Evolutionary conservation across 2,113 vertebrate genomes (phyloP), one percentile per base, ranked within the genome.

Genomic region (Charina bottae): DNA sequence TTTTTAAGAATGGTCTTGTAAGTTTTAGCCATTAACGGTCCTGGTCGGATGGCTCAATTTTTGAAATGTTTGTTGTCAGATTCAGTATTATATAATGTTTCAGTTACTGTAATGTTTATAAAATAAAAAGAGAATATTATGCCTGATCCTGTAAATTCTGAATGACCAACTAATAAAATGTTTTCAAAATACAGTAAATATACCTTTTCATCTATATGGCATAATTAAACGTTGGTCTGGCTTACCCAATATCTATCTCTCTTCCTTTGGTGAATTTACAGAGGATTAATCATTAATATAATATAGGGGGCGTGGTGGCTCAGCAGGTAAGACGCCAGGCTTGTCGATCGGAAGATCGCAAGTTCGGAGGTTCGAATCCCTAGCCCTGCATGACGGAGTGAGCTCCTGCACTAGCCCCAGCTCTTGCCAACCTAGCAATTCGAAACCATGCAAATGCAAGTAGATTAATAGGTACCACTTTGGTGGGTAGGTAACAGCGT

Each of bases 141-240:
- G 10, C 23, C 6, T 92, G 24, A 2, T 90, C 28, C 92, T 62
- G 46, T 91, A 54, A 83, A 46, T 46, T 85, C 46, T 46, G 17
- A 26, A 46, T 85, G 8, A 62, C 85, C 17, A 46, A 59, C 68
- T 89, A 72, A 62, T 68, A n/a, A 0, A 78, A 92, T 10, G 62
- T 12, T 54, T 93, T 93, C 33, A 13, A 28, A 46, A 37, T 87
- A 46, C 4, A 93, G n/a, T 85, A 33, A 28, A 93, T 86, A 28
- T 92, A 78, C 46, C 23, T 92, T 78, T 89, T 56, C 49, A 96
- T 10, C 87, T 46, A 86, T 93, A 88, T 90, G n/a, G 60, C 62
- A 62, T 83, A 42, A 68, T 19, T 11, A 9, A 42, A 62, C 13
- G 92, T 24, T 84, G 3, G 91, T 6, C 89, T 19, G 88, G 49